Evolutionary conservation across 2,888 invertebrate species (phyloP).

Genomic region (Lochmaea capreae): DNA sequence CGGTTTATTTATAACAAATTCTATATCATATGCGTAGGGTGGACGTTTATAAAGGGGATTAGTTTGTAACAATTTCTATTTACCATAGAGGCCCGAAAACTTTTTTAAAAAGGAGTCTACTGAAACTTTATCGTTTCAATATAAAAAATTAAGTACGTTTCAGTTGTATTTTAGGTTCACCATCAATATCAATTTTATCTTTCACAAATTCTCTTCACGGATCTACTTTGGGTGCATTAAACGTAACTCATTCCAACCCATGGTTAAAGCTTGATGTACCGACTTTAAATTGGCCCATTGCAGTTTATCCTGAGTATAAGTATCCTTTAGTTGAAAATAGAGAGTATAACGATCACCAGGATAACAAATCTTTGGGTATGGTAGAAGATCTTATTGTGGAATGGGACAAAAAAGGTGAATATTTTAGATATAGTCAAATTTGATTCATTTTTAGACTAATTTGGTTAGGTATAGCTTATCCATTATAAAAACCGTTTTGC

Average conservation of each 20-base stretch:
- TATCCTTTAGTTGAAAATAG: constrained; percentile 89
- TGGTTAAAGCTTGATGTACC: constrained; percentile 87
- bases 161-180: constrained; percentile 72
- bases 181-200: constrained; percentile 83
- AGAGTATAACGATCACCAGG: constrained; percentile 84
- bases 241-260: constrained; percentile 83
- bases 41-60: too few relatives aligned
- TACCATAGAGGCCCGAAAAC: too few relatives aligned
- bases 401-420: constrained; percentile 68
- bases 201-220: constrained; percentile 95
- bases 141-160: constrained; percentile 5
- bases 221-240: constrained; percentile 85
- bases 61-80: too few relatives aligned
- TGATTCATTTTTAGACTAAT: too few relatives aligned
- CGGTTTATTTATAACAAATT: too few relatives aligned
- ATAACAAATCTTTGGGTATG: constrained; percentile 75
- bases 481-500: too few relatives aligned
- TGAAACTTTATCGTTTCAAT: not conserved
- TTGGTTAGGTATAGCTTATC: too few relatives aligned
- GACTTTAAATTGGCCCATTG: constrained; percentile 95
- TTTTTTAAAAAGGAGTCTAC: too few relatives aligned
- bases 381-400: constrained; percentile 80
- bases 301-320: constrained; percentile 89
- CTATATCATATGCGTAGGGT: too few relatives aligned
- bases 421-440: not conserved